Evolutionary conservation across 2,888 invertebrate genomes (phyloP).

Genomic region (Cenopis cana): DNA sequence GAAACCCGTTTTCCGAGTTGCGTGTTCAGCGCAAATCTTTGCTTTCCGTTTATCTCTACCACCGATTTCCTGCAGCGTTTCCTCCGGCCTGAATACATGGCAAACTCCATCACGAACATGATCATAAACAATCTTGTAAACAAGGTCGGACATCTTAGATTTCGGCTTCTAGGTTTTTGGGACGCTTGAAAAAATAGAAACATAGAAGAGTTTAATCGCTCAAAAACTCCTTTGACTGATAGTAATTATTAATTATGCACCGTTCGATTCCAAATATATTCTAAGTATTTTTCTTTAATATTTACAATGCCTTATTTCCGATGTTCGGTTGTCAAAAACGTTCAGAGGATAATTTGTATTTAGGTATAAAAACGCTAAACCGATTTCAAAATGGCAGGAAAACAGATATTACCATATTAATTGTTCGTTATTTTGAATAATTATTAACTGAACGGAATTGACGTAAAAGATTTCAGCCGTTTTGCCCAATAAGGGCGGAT

Average conservation of each 20-base stretch:
- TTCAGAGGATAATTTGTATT: neutral
- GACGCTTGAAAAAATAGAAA: neutral
- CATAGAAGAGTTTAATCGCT: neutral
- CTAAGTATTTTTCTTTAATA: too few relatives aligned
- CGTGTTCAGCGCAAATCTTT: conserved; percentile 35
- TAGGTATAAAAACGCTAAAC: conserved; percentile 7
- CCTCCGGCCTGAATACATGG: conserved; percentile 39
- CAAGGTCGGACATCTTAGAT: conserved; percentile 30
- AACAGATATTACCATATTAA: conserved; percentile 27
- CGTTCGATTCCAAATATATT: neutral
- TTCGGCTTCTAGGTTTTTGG: conserved; percentile 15
- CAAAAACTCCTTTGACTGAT: neutral
- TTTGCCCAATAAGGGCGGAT: neutral
- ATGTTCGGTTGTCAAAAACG: conserved; percentile 2
- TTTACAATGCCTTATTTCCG: neutral
- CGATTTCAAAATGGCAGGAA: conserved; percentile 21
- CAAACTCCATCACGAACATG: conserved; percentile 31
- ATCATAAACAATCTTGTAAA: conserved; percentile 20
- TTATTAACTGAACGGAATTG: conserved; percentile 29
- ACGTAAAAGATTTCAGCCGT: conserved; percentile 23
- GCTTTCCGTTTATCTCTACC: conserved; percentile 37
- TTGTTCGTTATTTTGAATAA: conserved; percentile 29
- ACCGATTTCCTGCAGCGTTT: conserved; percentile 34
- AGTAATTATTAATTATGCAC: neutral
- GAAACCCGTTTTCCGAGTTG: conserved; percentile 27